Percentiles rank a stretch among this genome's conserved stretches.
These are phyloP conservation scores for Cassiopea xamachana DNA, from an alignment of 30 jellyfish, hydroid and myxozoan genomes.

Conservation along the genomic window DNA sequence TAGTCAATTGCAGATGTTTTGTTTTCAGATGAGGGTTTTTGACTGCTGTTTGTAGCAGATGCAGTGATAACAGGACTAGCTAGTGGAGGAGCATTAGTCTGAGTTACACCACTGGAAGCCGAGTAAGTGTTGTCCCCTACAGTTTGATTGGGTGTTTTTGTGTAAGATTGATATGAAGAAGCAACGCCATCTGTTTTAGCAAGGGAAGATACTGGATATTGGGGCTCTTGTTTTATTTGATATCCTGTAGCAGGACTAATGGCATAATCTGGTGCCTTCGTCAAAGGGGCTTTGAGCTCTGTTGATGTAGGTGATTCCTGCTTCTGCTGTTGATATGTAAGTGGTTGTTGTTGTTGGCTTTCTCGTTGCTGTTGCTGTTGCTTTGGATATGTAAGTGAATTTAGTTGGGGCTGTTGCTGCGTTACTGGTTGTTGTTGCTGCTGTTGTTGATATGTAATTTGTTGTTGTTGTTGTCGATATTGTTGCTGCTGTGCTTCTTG, in stretches of 20 bases:
- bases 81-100: not conserved
- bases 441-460: not conserved
- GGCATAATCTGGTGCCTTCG: not conserved
- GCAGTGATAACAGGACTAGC: not conserved
- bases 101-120: not conserved
- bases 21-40: not conserved
- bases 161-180: not conserved
- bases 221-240: not conserved
- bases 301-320: not conserved
- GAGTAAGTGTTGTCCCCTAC: not conserved
- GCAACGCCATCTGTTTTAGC: not conserved
- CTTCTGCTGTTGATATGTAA: slow-evolving; percentile 13
- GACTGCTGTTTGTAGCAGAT: not conserved
- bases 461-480: not conserved
- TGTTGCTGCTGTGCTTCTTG: not conserved
- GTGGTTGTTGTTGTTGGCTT: not conserved
- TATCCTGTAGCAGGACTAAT: not conserved
- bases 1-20: not conserved
- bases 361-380: slow-evolving; percentile 5
- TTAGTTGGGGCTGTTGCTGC: not conserved
- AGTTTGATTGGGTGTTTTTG: not conserved
- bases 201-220: not conserved
- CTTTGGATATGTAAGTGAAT: not conserved
- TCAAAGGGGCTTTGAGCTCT: not conserved
- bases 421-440: not conserved